These are phyloP conservation scores for Aplodontia rufa DNA, from an alignment of 2,113 vertebrate species.

Conservation along the genomic window DNA sequence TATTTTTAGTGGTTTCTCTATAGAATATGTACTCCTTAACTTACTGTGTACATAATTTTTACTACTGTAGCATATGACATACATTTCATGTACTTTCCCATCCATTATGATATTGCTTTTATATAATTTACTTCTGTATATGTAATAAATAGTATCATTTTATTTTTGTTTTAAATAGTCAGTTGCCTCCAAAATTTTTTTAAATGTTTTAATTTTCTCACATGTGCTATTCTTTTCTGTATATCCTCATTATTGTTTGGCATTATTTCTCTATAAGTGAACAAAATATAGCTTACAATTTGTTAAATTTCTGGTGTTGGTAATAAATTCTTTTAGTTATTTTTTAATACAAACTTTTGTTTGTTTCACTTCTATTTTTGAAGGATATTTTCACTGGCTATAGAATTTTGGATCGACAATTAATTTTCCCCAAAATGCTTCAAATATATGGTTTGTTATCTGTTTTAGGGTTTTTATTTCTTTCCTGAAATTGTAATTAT, in stretches of 20 bases:
- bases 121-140: background rate
- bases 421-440: background rate
- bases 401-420: background rate
- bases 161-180: background rate
- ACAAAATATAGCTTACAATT: background rate
- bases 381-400: background rate
- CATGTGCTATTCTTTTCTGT: background rate
- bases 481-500: background rate
- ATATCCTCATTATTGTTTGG: background rate
- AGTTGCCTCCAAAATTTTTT: background rate
- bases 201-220: background rate
- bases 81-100: background rate
- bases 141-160: background rate
- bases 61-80: background rate
- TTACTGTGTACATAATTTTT: background rate
- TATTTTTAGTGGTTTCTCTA: background rate
- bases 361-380: background rate
- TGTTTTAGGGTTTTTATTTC: background rate
- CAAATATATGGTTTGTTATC: background rate
- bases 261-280: background rate
- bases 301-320: background rate
- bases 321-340: background rate
- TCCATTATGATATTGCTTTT: background rate
- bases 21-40: background rate
- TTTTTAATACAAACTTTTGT: background rate